Evolutionary conservation across 1,140 invertebrate genomes (phyloP).

Genomic region (Lycorma delicatula): DNA sequence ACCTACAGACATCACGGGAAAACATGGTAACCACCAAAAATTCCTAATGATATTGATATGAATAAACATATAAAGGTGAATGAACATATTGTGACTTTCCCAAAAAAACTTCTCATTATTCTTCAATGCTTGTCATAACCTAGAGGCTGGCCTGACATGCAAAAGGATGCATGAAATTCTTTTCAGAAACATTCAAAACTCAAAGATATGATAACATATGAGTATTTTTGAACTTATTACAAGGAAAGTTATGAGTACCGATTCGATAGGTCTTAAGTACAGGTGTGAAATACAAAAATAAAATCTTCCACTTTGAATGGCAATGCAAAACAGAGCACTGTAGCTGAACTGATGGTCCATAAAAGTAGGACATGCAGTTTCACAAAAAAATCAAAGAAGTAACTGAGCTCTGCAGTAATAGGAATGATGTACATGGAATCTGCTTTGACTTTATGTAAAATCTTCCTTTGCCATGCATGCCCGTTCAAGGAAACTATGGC

Average conservation of each 20-base stretch:
- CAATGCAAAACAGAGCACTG: slow-evolving; percentile 26
- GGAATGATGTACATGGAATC: slow-evolving; percentile 20
- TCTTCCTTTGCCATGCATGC: slow-evolving; percentile 24
- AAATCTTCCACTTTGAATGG: slow-evolving; percentile 18
- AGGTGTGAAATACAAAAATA: slow-evolving; percentile 24
- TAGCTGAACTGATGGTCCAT: slow-evolving; percentile 29
- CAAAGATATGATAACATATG: not conserved
- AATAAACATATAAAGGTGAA: not conserved
- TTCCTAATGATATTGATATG: not conserved
- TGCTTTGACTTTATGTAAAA: slow-evolving; percentile 36
- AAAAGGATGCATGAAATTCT: not conserved
- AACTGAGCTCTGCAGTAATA: slow-evolving; percentile 20
- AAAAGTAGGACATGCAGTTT: slow-evolving; percentile 27
- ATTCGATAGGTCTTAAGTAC: slow-evolving; percentile 30
- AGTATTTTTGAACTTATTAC: not conserved
- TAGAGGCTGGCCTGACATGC: not conserved
- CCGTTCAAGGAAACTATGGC: slow-evolving; percentile 22
- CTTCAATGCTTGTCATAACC: not conserved
- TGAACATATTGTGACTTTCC: not conserved
- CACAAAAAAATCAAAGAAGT: slow-evolving; percentile 27
- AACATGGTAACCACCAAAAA: too few relatives aligned
- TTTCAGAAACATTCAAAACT: not conserved
- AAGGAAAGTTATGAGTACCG: not conserved
- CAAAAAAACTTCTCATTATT: not conserved
- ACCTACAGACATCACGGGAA: too few relatives aligned